Evolutionary conservation across 2,797 vertebrate species (phyloP).

Genomic region (Karalla daura): DNA sequence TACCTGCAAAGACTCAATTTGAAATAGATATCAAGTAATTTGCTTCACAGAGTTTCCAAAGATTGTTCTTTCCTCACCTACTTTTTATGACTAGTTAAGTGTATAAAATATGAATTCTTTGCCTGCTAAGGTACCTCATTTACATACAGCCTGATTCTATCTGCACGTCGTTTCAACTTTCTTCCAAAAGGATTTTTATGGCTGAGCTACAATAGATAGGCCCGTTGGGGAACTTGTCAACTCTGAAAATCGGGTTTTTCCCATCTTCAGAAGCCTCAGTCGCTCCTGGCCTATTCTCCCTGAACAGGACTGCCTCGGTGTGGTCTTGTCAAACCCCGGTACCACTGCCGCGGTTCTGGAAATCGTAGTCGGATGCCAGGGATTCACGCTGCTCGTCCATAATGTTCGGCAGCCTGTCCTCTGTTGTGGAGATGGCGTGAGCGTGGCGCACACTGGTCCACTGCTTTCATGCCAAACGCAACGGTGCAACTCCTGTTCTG

Average conservation of each 20-base stretch:
- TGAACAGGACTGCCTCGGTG: slow-evolving; percentile 31
- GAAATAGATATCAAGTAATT: neutral
- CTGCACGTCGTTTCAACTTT: neutral
- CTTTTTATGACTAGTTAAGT: neutral
- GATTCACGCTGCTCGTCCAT: slow-evolving; percentile 71
- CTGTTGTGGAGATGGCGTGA: slow-evolving; percentile 60
- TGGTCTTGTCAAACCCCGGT: slow-evolving; percentile 55
- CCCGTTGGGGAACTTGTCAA: neutral
- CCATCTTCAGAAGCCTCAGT: slow-evolving; percentile 2
- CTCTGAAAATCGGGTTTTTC: neutral
- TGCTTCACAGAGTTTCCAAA: neutral
- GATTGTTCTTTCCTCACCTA: neutral
- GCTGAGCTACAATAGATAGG: neutral
- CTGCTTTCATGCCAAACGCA: slow-evolving; percentile 71
- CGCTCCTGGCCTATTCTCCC: neutral
- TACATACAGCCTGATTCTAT: neutral
- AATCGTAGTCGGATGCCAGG: slow-evolving; percentile 47
- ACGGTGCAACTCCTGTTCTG: slow-evolving; percentile 61
- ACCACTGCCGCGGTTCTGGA: slow-evolving; percentile 26
- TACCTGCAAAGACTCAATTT: neutral
- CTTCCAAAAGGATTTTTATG: neutral
- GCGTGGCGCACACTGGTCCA: slow-evolving; percentile 61
- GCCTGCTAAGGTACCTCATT: neutral
- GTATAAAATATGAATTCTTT: neutral
- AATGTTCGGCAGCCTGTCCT: slow-evolving; percentile 70